Conservation (phyloP, 2,888 invertebrate genomes). For the Podabrus alpinus region DNA sequence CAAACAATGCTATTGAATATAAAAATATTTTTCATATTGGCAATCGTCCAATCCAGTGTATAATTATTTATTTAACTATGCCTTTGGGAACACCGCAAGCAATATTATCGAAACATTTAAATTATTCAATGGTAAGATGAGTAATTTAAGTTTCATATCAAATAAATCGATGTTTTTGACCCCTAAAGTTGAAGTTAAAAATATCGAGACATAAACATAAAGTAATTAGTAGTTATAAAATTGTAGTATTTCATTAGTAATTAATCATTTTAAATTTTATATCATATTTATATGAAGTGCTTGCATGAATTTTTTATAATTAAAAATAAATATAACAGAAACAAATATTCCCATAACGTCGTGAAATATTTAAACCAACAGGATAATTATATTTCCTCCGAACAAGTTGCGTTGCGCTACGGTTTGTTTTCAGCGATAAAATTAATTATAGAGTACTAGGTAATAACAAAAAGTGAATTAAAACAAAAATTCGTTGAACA, state of each 20-base stretch:
- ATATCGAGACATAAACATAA: background rate
- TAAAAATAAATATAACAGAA: background rate
- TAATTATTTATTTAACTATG: slow-evolving; percentile 2
- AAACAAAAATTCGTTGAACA: too few species aligned
- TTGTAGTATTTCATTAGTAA: background rate
- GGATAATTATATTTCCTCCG: background rate
- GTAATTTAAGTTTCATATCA: background rate
- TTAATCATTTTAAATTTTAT: background rate
- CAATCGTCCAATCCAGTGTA: slow-evolving; percentile 6
- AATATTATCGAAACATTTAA: background rate
- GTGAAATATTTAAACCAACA: too few species aligned
- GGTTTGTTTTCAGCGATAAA: too few species aligned
- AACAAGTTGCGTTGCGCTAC: too few species aligned
- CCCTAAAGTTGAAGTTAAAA: background rate
- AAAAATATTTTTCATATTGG: slow-evolving; percentile 5
- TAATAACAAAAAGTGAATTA: too few species aligned
- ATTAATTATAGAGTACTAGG: too few species aligned
- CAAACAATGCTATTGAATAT: background rate
- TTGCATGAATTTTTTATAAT: background rate
- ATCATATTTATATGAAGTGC: background rate
- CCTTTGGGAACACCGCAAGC: background rate
- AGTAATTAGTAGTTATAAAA: background rate
- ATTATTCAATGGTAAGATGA: background rate
- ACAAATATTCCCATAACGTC: background rate
- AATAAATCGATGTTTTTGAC: background rate